These are phyloP conservation scores for Villa cingulata DNA, from an alignment of 2,888 invertebrate species.

Conservation along the genomic window DNA sequence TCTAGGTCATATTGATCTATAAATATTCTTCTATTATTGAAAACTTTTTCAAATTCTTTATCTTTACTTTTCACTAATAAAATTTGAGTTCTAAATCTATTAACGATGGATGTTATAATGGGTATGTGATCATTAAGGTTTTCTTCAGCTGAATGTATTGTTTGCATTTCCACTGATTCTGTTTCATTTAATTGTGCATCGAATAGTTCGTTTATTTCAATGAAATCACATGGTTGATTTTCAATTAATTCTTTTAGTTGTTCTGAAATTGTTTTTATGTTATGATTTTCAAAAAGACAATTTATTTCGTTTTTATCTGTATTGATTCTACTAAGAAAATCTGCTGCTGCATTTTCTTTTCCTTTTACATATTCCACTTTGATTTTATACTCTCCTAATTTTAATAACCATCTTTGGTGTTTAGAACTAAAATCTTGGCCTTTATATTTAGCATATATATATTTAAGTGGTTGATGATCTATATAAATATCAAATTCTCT, in stretches of 20 bases:
- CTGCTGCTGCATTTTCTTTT: no score
- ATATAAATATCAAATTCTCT: background rate
- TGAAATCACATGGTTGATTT: no score
- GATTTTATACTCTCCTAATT: constrained; percentile 5
- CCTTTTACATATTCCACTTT: background rate
- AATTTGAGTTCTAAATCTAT: background rate
- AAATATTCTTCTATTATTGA: background rate
- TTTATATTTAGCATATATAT: no score
- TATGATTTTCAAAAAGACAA: no score
- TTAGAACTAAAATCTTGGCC: constrained; percentile 1
- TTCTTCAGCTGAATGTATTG: background rate
- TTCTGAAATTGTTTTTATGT: no score
- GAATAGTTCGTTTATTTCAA: no score
- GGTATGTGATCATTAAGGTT: background rate
- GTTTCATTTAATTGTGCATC: no score
- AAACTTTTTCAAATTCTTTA: background rate
- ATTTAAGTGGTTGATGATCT: background rate
- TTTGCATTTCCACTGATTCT: no score
- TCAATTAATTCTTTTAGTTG: no score
- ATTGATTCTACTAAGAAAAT: no score
- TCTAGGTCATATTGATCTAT: background rate
- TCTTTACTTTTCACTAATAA: background rate
- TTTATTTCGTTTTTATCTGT: no score
- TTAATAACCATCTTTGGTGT: background rate
- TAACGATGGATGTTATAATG: background rate